Conservation (phyloP, 2,113 vertebrate species). For the Piprites chloris region DNA sequence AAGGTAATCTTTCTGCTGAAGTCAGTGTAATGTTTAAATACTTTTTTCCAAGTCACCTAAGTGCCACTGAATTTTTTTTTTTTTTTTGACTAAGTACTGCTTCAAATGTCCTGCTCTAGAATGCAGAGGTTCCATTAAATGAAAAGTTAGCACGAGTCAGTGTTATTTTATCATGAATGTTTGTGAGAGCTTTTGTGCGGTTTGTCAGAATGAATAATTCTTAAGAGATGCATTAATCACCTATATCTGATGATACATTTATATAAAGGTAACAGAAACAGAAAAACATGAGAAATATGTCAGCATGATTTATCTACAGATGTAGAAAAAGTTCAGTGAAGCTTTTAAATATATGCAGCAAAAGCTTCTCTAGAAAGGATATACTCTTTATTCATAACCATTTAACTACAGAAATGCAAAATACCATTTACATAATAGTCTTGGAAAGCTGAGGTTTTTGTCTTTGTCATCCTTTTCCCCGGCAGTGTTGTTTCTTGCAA, state of each 20-base stretch:
- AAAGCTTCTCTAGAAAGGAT: not conserved
- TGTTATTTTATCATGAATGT: not conserved
- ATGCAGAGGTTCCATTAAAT: not conserved
- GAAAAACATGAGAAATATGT: not conserved
- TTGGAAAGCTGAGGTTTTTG: not conserved
- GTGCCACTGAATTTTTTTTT: not conserved
- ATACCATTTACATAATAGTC: not conserved
- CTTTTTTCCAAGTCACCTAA: not conserved
- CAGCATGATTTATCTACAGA: conserved; percentile 12
- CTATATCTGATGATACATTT: not conserved
- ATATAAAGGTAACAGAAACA: not conserved
- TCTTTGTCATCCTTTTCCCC: not conserved
- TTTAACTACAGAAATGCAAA: not conserved
- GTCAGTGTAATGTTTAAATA: not conserved
- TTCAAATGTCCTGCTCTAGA: not conserved
- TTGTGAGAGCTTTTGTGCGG: not conserved
- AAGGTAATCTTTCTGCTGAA: not conserved
- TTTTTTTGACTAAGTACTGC: not conserved
- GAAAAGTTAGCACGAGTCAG: not conserved
- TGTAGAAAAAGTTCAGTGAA: not conserved
- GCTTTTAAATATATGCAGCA: not conserved
- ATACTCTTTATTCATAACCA: not conserved
- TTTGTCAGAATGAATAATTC: not conserved
- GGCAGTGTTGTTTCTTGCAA: not conserved
- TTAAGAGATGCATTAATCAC: not conserved